Percentiles rank a stretch among this genome's conserved stretches.
These are phyloP conservation scores for Zaprionus lachaisei DNA, from an alignment of 1,140 invertebrate genomes.

Conservation along the genomic window DNA sequence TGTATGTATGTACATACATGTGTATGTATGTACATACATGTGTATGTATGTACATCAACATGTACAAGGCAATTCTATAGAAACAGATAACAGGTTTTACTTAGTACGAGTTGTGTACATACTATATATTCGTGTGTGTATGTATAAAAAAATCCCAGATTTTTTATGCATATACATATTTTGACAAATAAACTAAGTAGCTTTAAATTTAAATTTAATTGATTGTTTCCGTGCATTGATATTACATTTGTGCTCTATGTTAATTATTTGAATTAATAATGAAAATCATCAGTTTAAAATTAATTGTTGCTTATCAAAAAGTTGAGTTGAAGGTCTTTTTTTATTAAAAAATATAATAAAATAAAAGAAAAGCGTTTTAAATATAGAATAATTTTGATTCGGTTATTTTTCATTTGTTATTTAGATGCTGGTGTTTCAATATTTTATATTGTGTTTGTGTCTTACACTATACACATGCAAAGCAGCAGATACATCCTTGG, in stretches of 20 bases:
- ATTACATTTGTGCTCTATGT: not conserved
- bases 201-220: not conserved
- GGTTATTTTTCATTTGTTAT: constrained; percentile 8
- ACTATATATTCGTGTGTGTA: not conserved
- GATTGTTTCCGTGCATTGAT: not conserved
- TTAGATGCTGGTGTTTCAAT: constrained; percentile 33
- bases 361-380: not conserved
- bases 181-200: not conserved
- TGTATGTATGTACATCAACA: not conserved
- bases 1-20: not conserved
- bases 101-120: not conserved
- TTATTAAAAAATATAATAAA: no score
- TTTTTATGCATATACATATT: not conserved
- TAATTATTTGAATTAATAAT: not conserved
- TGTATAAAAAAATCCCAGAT: constrained; percentile 2
- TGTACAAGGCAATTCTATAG: not conserved
- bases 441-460: constrained; percentile 40
- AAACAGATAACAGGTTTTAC: constrained; percentile 1
- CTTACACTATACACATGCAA: constrained; percentile 31
- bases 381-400: not conserved
- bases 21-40: not conserved
- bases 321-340: not conserved
- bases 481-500: constrained; percentile 54
- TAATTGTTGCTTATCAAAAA: not conserved
- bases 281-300: not conserved